Evolutionary conservation across 2,797 vertebrate genomes (phyloP), one percentile per base, ranked within the genome.

Genomic region (Nyctibius grandis): DNA sequence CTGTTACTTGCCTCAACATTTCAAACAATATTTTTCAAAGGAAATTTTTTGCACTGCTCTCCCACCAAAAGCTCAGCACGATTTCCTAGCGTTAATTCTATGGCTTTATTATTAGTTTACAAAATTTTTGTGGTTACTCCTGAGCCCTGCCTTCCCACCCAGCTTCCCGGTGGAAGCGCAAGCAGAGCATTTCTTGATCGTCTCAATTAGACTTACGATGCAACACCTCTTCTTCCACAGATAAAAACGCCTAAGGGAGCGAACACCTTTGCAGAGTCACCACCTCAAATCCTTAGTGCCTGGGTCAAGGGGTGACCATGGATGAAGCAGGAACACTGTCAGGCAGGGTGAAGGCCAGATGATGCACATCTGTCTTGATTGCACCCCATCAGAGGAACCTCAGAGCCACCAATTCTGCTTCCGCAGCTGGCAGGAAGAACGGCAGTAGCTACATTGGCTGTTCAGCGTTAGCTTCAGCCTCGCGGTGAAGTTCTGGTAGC

Each of bases 231-330:
- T 77, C 33, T 70, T 31, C 8, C 1, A 36, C 31, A 61, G 25
- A 79, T 25, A 28, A 45, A 29, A 57, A 54, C 0, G 0, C 5
- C 59, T 21, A 3, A 6, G 17, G 15, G 12, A 85, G 17, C 1
- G 2, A 73, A 59, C 20, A 47, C 11, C 45, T 73, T 6, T 17
- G 38, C 5, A 44, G 38, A 64, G 31, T 11, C 15, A 9, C 15
- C 57, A 45, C 36, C 56, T 57, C 81, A 75, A 57, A 82, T 7
- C 21, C 74, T 40, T n/a, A 23, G 33, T 17, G 61, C 40, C 29
- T 17, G 0, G 0, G 13, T 7, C 61, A 59, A 48, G 12, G 28
- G n/a, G 16, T 17, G 45, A 21, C 9, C 16, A 51, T 1, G 2
- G 64, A 20, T 5, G 17, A 47, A 84, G 44, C 8, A 31, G 20